Conservation (phyloP, 2,797 vertebrate species). For the Pempheris klunzingeri region DNA sequence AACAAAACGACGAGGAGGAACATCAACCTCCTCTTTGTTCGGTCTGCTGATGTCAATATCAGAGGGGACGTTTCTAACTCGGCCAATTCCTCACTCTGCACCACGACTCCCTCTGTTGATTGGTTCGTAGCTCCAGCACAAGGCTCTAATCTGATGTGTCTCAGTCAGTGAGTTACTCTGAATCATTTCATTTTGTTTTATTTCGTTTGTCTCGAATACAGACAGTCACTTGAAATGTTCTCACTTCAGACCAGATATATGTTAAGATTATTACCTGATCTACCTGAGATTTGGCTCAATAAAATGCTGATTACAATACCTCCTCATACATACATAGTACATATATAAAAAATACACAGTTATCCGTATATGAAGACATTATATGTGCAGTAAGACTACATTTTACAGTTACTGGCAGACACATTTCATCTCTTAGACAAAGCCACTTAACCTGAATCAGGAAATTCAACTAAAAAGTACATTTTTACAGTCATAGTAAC, state of each 20-base stretch:
- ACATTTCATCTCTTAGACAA: slow-evolving; percentile 23
- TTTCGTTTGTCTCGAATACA: slow-evolving; percentile 41
- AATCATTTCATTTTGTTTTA: background rate
- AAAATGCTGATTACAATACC: slow-evolving; percentile 14
- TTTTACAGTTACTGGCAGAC: slow-evolving; percentile 43
- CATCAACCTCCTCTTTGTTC: slow-evolving; percentile 49
- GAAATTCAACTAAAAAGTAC: slow-evolving; percentile 40
- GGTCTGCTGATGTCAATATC: slow-evolving; percentile 70
- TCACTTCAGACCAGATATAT: slow-evolving; percentile 54
- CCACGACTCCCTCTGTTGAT: slow-evolving; percentile 62
- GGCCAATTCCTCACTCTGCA: slow-evolving; percentile 54
- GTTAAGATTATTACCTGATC: slow-evolving; percentile 20
- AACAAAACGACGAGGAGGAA: slow-evolving; percentile 53
- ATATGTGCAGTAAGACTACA: slow-evolving; percentile 10
- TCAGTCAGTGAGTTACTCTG: slow-evolving; percentile 43
- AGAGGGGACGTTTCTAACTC: slow-evolving; percentile 57
- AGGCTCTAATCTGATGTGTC: slow-evolving; percentile 47
- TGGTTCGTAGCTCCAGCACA: slow-evolving; percentile 64
- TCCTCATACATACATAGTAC: slow-evolving; percentile 1
- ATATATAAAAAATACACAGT: background rate
- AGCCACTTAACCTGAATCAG: slow-evolving; percentile 48
- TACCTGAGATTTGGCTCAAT: slow-evolving; percentile 53
- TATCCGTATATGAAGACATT: background rate
- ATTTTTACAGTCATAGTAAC: slow-evolving; percentile 58
- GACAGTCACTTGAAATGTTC: slow-evolving; percentile 59